Percentiles rank a stretch among this genome's conserved stretches.
These are phyloP conservation scores for Parnassius orleans DNA, from an alignment of 2,888 invertebrate species.

Conservation along the genomic window DNA sequence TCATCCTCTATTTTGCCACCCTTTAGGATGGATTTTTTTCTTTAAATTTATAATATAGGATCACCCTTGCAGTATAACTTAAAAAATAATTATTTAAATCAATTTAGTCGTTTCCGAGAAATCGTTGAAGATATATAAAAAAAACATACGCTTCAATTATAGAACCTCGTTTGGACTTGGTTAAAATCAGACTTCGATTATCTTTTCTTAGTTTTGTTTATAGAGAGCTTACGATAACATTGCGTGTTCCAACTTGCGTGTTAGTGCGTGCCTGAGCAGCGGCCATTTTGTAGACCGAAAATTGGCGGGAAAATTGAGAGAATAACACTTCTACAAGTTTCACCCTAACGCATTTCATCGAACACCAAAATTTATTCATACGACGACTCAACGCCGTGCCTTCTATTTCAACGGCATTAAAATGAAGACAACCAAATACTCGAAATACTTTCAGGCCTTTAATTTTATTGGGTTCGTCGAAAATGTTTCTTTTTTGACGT, in stretches of 20 bases:
- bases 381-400: constrained; percentile 44
- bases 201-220: constrained; percentile 11
- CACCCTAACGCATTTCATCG: constrained; percentile 43
- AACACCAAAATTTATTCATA: constrained; percentile 60
- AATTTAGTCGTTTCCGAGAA: no score
- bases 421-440: constrained; percentile 50
- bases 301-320: constrained; percentile 73
- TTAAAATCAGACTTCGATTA: background rate
- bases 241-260: constrained; percentile 49
- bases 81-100: no score
- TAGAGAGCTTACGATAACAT: constrained; percentile 9
- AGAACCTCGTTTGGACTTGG: no score
- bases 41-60: no score
- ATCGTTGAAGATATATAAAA: no score
- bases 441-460: constrained; percentile 41
- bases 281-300: constrained; percentile 72
- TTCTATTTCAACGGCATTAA: constrained; percentile 49
- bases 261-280: constrained; percentile 49
- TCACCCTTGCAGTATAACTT: no score
- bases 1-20: no score
- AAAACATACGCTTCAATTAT: no score
- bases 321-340: constrained; percentile 62
- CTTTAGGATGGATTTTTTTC: no score
- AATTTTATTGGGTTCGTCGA: constrained; percentile 48
- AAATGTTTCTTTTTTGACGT: constrained; percentile 54